Evolutionary conservation across 2,797 vertebrate genomes (phyloP).

Genomic region (Betta splendens): DNA sequence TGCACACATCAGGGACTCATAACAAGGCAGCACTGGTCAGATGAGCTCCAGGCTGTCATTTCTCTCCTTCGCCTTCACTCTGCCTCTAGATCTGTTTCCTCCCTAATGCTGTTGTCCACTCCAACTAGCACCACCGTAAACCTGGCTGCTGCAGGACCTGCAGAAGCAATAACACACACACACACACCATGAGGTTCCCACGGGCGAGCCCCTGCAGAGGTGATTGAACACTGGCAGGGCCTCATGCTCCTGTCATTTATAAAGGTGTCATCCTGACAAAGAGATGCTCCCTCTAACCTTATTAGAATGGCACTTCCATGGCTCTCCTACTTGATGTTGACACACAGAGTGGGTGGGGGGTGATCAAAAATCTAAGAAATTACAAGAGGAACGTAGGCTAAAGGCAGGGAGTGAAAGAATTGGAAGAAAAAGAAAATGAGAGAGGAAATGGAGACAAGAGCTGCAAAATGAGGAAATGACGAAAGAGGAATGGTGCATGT

Average conservation of each 20-base stretch:
- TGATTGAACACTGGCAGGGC: constrained; percentile 70
- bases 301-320: constrained; percentile 68
- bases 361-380: constrained; percentile 23
- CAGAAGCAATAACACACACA: constrained; percentile 46
- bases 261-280: constrained; percentile 70
- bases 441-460: constrained; percentile 38
- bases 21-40: constrained; percentile 76
- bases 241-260: constrained; percentile 66
- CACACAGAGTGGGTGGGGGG: constrained; percentile 37
- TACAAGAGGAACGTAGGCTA: constrained; percentile 17
- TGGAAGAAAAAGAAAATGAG: constrained; percentile 18
- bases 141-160: constrained; percentile 42
- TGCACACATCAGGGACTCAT: constrained; percentile 74
- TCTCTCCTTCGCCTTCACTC: constrained; percentile 72
- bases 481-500: constrained; percentile 53
- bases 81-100: constrained; percentile 70
- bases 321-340: constrained; percentile 55
- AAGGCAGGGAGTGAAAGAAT: constrained; percentile 19
- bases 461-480: constrained; percentile 28
- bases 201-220: constrained; percentile 59
- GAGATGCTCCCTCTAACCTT: constrained; percentile 73
- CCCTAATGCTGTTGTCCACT: constrained; percentile 68
- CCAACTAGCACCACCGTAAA: constrained; percentile 64
- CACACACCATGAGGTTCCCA: constrained; percentile 40
- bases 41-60: constrained; percentile 75